Evolutionary conservation across 1,140 invertebrate species (phyloP).

Genomic region (Daktulosphaira vitifoliae): DNA sequence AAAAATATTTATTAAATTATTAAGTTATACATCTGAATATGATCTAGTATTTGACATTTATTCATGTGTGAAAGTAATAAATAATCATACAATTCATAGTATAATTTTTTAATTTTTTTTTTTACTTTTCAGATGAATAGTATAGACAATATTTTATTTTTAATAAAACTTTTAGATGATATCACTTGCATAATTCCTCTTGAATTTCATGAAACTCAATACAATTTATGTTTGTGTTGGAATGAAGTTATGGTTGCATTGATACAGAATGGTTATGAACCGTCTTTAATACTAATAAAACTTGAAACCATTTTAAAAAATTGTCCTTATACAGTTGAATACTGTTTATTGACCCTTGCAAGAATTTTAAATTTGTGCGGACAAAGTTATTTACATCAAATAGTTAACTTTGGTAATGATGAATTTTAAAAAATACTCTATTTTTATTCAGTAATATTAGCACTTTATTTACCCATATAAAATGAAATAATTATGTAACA

Average conservation of each 20-base stretch:
- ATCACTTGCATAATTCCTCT: background rate
- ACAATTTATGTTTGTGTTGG: slow-evolving; percentile 23
- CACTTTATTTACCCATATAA: too few species aligned
- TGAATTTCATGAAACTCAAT: slow-evolving; percentile 3
- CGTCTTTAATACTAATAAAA: background rate
- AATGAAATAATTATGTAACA: too few species aligned
- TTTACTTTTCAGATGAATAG: background rate
- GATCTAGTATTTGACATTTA: slow-evolving; percentile 27
- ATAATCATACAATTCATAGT: too few species aligned
- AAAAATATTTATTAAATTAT: slow-evolving; percentile 7
- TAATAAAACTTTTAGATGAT: slow-evolving; percentile 7
- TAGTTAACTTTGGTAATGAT: slow-evolving; percentile 8
- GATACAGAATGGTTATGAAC: background rate
- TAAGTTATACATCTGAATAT: background rate
- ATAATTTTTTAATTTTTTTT: too few species aligned
- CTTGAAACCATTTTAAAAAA: slow-evolving; percentile 3
- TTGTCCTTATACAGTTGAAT: slow-evolving; percentile 7
- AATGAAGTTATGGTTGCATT: background rate
- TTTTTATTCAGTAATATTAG: too few species aligned
- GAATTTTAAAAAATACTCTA: too few species aligned
- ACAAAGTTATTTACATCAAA: slow-evolving; percentile 8
- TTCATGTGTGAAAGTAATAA: slow-evolving; percentile 17
- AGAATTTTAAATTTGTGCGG: background rate
- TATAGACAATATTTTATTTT: slow-evolving; percentile 1
- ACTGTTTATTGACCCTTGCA: background rate